These are phyloP conservation scores for Penelope pileata DNA, from an alignment of 2,113 vertebrate genomes.

Conservation along the genomic window DNA sequence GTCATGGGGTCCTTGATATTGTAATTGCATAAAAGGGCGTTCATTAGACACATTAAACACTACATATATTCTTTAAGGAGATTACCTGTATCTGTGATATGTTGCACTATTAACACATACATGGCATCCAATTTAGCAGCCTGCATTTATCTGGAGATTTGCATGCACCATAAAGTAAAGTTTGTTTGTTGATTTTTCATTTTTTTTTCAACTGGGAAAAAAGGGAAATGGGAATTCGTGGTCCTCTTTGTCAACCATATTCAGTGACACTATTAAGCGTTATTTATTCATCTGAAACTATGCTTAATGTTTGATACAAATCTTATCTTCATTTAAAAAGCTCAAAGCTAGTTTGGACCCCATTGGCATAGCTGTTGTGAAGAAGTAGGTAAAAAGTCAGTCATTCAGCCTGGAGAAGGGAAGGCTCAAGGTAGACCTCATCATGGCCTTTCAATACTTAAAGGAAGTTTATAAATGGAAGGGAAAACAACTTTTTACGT, in stretches of 20 bases:
- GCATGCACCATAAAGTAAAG: constrained; percentile 44
- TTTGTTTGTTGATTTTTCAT: not conserved
- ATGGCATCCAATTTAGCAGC: not conserved
- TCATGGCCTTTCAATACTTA: too few species aligned
- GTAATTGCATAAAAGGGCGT: not conserved
- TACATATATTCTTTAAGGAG: constrained; percentile 21
- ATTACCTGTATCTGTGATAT: not conserved
- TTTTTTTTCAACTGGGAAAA: not conserved
- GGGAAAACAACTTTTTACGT: too few species aligned
- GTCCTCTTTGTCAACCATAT: constrained; percentile 3
- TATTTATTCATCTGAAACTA: constrained; percentile 16
- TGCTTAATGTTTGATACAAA: not conserved
- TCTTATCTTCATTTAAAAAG: constrained; percentile 12
- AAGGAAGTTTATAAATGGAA: too few species aligned
- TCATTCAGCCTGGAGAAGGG: not conserved
- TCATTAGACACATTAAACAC: not conserved
- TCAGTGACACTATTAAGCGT: not conserved
- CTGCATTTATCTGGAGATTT: constrained; percentile 34
- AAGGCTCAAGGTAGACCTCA: too few species aligned
- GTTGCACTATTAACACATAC: not conserved
- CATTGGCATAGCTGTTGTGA: not conserved
- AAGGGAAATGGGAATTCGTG: constrained; percentile 27
- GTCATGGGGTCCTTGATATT: not conserved
- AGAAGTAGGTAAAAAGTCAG: not conserved
- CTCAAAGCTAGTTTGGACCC: not conserved